A percentile compares a stretch with the other conserved stretches of the same genome.
These are phyloP conservation scores for Drosophila murphyi DNA, from an alignment of 1,140 invertebrate species.

Conservation along the genomic window DNA sequence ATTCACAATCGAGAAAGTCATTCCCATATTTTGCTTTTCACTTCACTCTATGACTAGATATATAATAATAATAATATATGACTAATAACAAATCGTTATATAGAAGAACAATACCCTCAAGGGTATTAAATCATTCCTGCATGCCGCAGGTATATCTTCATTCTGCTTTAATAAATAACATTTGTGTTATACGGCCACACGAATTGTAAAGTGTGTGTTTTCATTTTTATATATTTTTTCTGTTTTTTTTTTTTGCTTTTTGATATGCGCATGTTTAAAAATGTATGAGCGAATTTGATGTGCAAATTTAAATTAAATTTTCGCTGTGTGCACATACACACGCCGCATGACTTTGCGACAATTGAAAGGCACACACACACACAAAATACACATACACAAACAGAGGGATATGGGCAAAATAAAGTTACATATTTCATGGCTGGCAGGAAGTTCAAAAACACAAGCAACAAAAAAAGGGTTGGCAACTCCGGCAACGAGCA, in stretches of 20 bases:
- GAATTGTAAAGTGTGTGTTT: constrained; percentile 23
- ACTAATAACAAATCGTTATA: no score
- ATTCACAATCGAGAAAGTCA: no score
- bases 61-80: no score
- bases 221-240: constrained; percentile 17
- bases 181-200: background rate
- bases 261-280: constrained; percentile 53
- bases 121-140: background rate
- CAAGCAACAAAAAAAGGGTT: constrained; percentile 63
- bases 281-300: constrained; percentile 74
- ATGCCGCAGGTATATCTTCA: background rate
- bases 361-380: constrained; percentile 38
- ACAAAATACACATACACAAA: constrained; percentile 18
- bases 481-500: constrained; percentile 38
- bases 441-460: constrained; percentile 64
- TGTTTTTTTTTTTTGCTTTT: background rate
- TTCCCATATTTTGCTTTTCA: no score
- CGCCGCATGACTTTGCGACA: constrained; percentile 48
- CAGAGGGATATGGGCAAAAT: constrained; percentile 42
- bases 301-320: constrained; percentile 82
- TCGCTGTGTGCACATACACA: constrained; percentile 32
- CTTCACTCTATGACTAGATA: no score
- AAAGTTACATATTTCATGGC: constrained; percentile 68
- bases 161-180: constrained; percentile 22
- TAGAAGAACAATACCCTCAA: background rate